Percentiles rank a stretch among this genome's conserved stretches.
phyloP scores from a whole-genome alignment of 2,888 invertebrate genomes.

The Stenichneumon culpator region DNA sequence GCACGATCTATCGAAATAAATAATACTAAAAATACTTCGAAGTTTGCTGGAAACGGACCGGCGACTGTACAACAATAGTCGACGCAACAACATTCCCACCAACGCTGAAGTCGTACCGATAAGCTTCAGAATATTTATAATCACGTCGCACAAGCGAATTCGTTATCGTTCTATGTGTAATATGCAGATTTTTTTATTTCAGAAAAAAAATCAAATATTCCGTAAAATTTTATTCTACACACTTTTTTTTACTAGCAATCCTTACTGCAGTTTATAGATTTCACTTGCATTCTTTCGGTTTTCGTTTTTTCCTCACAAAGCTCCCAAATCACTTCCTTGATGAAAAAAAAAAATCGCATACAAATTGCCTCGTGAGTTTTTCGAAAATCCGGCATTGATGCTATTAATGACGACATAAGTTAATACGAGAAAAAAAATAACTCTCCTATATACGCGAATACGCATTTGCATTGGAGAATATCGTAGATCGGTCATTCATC shows the following conservation, averaged over 20 bases:
- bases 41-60: background rate
- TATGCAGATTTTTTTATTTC: background rate
- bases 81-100: background rate
- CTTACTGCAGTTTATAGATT: background rate
- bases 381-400: background rate
- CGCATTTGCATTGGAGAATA: background rate
- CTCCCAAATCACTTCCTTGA: background rate
- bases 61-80: background rate
- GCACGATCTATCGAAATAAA: slow-evolving; percentile 56
- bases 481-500: background rate
- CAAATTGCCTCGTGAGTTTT: background rate
- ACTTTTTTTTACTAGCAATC: background rate
- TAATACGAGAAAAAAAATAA: background rate
- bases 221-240: background rate
- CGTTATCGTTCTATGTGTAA: background rate
- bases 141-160: slow-evolving; percentile 4
- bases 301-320: too few relatives aligned
- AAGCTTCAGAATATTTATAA: background rate
- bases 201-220: background rate
- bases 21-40: slow-evolving; percentile 37
- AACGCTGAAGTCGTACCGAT: background rate
- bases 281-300: too few relatives aligned
- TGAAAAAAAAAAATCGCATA: background rate
- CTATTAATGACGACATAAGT: background rate
- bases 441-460: background rate